These are phyloP conservation scores for Xiphorhynchus erythropygius DNA, from an alignment of 2,797 vertebrate genomes.

Conservation along the genomic window DNA sequence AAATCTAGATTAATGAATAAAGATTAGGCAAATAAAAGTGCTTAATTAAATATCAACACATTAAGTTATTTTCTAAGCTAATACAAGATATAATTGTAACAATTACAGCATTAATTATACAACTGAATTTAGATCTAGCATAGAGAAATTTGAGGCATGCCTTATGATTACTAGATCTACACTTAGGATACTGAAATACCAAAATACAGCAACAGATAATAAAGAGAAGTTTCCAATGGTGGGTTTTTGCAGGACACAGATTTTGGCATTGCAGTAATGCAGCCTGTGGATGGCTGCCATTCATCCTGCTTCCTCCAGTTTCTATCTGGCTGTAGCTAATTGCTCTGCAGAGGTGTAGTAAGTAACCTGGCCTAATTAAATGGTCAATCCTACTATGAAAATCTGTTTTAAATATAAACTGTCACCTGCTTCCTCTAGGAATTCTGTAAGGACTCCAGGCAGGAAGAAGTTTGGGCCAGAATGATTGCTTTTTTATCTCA, in stretches of 20 bases:
- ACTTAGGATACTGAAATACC: neutral
- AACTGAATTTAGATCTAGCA: neutral
- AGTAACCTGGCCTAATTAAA: neutral
- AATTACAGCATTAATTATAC: slow-evolving; percentile 10
- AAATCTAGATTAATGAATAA: slow-evolving; percentile 16
- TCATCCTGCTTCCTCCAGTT: neutral
- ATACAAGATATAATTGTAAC: slow-evolving; percentile 8
- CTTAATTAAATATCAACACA: slow-evolving; percentile 20
- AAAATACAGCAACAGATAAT: neutral
- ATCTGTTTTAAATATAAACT: neutral
- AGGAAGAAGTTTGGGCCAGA: neutral
- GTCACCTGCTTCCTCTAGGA: neutral
- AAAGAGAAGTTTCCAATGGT: neutral
- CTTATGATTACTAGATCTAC: neutral
- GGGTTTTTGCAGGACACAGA: neutral
- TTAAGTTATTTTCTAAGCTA: slow-evolving; percentile 29
- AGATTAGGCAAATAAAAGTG: neutral
- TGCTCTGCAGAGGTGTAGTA: neutral
- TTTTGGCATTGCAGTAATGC: neutral
- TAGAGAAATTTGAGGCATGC: neutral
- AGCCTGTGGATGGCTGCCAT: neutral
- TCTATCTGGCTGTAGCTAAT: neutral
- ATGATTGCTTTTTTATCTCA: neutral
- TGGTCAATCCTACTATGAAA: neutral
- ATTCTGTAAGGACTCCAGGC: neutral